Base-by-base conservation (phyloP, 2,888 invertebrate species). In the Agapetus fuscipes region DNA sequence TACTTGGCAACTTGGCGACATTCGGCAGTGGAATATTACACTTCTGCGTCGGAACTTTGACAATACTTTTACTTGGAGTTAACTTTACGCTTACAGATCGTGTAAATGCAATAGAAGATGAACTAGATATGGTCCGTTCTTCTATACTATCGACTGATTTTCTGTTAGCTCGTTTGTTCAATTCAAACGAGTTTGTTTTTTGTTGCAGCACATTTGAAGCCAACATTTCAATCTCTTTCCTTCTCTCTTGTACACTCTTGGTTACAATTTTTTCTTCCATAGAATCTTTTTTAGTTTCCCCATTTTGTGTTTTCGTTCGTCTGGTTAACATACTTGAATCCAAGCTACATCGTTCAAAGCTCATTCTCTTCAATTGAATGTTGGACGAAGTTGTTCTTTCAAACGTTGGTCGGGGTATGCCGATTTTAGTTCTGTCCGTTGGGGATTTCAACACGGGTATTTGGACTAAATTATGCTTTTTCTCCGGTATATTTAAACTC, bases 301-400 rank as follows among this genome's bases (percentile, higher is more conserved):
- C 13, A n/a, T n/a, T 24, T 17, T 30, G n/a, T 2, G 52, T 48
- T 54, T 60, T 66, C 2, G 55, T 49, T 51, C 67, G 67, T 41
- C 67, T 40, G 20, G 17, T 39, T 7, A 48, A 54, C 1, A 62
- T 64, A 1, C 62, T 64, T 2, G 69, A 68, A 50, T 70, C 69
- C 6, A 70, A 56, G 43, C 70, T 70, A 0, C 67, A 64, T 52
- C 70, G 58, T 57, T 70, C 70, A 32, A 68, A 69, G 47, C 66
- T 65, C 20, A 64, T 45, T 34, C 70, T 54, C 55, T 68, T 70
- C 13, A 70, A 53, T 54, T 67, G 64, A 49, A 68, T 66, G 33
- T 59, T 64, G 2, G 61, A 60, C 46, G 59, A 41, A 20, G 56
- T 30, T 52, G 52, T 48, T 56, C 57, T 10, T 52, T 44, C 42